These are phyloP conservation scores for Vidua chalybeata DNA, from an alignment of 2,113 vertebrate species.

Conservation along the genomic window DNA sequence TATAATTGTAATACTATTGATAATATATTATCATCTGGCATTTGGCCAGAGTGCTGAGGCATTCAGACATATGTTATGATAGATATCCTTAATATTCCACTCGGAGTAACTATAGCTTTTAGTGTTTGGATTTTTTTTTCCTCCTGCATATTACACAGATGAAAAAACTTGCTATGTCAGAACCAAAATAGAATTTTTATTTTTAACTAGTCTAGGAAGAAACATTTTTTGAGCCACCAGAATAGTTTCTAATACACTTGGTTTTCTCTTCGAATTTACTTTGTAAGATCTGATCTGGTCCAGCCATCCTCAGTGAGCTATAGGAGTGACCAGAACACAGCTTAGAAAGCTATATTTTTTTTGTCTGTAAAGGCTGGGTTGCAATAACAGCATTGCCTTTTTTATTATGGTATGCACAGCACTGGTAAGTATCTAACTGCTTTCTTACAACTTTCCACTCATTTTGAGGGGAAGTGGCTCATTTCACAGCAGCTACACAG, in stretches of 20 bases:
- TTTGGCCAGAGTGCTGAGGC: background rate
- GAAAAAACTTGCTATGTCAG: background rate
- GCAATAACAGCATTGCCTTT: background rate
- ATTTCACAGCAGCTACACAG: background rate
- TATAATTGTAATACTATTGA: background rate
- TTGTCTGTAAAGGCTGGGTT: background rate
- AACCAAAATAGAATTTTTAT: background rate
- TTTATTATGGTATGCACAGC: background rate
- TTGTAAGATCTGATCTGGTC: background rate
- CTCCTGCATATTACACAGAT: background rate
- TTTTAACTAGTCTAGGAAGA: background rate
- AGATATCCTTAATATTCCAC: background rate
- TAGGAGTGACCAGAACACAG: background rate
- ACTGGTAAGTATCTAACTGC: background rate
- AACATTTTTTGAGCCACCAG: background rate
- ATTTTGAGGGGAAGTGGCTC: conserved; percentile 4
- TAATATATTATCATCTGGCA: background rate
- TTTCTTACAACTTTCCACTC: background rate
- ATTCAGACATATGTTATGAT: accelerated
- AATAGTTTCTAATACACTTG: background rate
- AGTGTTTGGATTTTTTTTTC: background rate
- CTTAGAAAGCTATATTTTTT: background rate
- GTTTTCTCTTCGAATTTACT: background rate
- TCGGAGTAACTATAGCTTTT: background rate
- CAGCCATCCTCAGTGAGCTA: background rate